Evolutionary conservation across 2,888 invertebrate species (phyloP), one percentile per base, ranked within the genome.

Genomic region (Apotomis turbidana): DNA sequence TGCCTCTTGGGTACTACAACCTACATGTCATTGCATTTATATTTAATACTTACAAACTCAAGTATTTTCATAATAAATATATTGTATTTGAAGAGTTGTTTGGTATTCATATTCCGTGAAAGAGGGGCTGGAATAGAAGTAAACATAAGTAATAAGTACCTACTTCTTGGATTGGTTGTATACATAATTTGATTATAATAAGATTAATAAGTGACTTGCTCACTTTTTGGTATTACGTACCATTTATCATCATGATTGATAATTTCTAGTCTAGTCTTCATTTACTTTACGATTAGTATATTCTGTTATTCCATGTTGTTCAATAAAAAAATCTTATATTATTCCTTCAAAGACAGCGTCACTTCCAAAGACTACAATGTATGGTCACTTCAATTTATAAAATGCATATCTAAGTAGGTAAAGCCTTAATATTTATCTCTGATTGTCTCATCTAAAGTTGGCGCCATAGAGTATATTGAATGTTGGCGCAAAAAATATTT

Each of bases 61-160:
- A 57, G 27, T 36, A 66, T 57, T 55, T 66, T 66, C 44, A 66
- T 15, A 8, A 66, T 36, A 66, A 66, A 66, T 27, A 66, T 9
- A 5, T 57, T 66, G 36, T 66, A 66, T 66, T 46, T 57, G 4
- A 57, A 12, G 27, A 66, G 15, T 46, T 66, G 44, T 4, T 46
- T 54, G 9, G 46, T 8, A n/a, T 46, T 36, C 12, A 66, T 46
- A n/a, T 66, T 46, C 27, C 46, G 66, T 10, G 55, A 9, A 44
- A 12, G 41, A 46, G 46, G 27, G 44, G 55, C 61, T 62, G 61
- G 51, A 62, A 49, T 8, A 49, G 49, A 57, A 55, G 5, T 3
- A 55, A 66, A 6, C 44, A 9, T 41, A 52, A 41, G 41, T 4
- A 5, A 5, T 41, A 27, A 41, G 41, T 41, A 41, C 41, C 5